Percentiles rank a stretch among this genome's conserved stretches.
phyloP scores from a whole-genome alignment of 2,113 vertebrate species.

The Brachionichthys hirsutus region DNA sequence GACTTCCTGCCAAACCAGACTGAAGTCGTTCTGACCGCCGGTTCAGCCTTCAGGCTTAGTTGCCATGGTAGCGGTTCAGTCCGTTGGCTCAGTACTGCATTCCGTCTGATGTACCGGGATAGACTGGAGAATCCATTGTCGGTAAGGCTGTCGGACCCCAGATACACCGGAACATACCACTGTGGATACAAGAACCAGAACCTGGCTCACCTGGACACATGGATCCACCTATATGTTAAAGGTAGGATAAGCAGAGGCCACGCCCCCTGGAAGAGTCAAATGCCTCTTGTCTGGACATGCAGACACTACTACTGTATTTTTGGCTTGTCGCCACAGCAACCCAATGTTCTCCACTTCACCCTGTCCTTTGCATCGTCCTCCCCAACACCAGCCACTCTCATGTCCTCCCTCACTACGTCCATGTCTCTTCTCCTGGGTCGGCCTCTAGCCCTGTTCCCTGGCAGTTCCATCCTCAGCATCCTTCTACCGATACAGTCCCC shows the following conservation, averaged over 20 bases:
- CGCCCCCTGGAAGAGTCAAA: neutral
- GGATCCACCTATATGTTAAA: slow-evolving; percentile 70
- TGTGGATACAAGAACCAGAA: slow-evolving; percentile 52
- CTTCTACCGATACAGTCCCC: too few species aligned
- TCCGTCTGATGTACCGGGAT: rapidly evolving
- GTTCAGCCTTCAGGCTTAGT: slow-evolving; percentile 37
- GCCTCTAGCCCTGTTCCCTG: too few species aligned
- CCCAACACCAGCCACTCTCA: too few species aligned
- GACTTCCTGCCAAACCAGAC: slow-evolving; percentile 15
- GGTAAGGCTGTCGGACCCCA: neutral
- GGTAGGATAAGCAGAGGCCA: slow-evolving; percentile 38
- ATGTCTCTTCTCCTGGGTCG: too few species aligned
- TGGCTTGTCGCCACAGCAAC: too few species aligned
- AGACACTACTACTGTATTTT: too few species aligned
- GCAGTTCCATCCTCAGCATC: too few species aligned
- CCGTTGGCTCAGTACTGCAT: slow-evolving; percentile 33
- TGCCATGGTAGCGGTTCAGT: slow-evolving; percentile 52
- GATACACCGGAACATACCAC: slow-evolving; percentile 67
- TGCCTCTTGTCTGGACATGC: neutral
- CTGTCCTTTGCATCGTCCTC: too few species aligned
- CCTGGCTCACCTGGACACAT: slow-evolving; percentile 42
- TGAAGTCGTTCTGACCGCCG: slow-evolving; percentile 24
- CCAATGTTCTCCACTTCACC: too few species aligned
- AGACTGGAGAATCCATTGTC: neutral
- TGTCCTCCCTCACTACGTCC: too few species aligned